Evolutionary conservation across 2,888 invertebrate species (phyloP).

Genomic region (Leptura quadrifasciata): DNA sequence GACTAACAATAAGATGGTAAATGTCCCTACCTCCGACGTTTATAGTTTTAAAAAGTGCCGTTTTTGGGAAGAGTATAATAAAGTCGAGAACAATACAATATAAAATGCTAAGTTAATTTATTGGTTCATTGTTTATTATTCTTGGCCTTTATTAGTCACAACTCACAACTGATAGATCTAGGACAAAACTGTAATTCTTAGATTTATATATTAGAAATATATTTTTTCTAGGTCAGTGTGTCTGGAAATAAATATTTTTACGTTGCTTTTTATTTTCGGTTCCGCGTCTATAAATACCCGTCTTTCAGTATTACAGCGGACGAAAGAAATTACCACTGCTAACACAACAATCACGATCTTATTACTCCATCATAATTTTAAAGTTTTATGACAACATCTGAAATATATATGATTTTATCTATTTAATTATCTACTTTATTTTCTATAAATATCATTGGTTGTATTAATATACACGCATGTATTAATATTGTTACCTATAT

Average conservation of each 20-base stretch:
- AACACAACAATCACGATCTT: background rate
- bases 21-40: too few species aligned
- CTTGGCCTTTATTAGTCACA: constrained; percentile 1
- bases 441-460: too few species aligned
- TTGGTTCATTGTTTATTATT: background rate
- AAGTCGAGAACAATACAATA: too few species aligned
- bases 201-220: constrained; percentile 19
- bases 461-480: too few species aligned
- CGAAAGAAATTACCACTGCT: background rate
- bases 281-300: constrained; percentile 24
- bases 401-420: too few species aligned
- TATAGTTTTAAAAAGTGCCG: too few species aligned
- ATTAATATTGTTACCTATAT: too few species aligned
- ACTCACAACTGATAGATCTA: constrained; percentile 6
- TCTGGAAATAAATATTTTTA: constrained; percentile 37
- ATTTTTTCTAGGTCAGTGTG: constrained; percentile 39
- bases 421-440: too few species aligned
- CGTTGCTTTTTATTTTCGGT: constrained; percentile 21
- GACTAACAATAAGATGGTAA: too few species aligned
- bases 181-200: constrained; percentile 30
- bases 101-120: background rate
- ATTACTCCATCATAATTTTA: background rate
- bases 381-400: too few species aligned
- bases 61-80: too few species aligned
- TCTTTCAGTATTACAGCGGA: background rate